A percentile compares a stretch with the other conserved stretches of the same genome.
Conservation (phyloP, 2,797 vertebrate species). For the Sebastes vulpes region DNA sequence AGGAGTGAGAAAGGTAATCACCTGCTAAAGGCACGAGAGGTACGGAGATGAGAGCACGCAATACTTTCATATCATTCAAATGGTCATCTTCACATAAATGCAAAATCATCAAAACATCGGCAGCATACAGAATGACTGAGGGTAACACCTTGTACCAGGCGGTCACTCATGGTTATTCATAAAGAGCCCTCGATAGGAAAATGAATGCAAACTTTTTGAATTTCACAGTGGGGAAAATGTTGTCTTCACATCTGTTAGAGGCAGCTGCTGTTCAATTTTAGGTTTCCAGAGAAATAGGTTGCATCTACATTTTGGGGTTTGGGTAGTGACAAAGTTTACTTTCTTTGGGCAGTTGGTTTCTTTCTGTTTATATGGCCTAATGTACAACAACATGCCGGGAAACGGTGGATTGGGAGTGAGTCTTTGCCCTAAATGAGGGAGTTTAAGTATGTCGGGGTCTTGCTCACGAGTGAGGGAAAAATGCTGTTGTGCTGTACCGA, state of each 20-base stretch:
- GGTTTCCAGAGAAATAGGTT: not conserved
- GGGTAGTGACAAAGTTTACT: not conserved
- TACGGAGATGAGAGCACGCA: conserved; percentile 49
- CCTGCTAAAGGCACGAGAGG: conserved; percentile 48
- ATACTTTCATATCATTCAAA: conserved; percentile 40
- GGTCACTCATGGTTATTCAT: conserved; percentile 22
- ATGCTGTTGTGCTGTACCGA: too few species aligned
- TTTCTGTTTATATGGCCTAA: not conserved
- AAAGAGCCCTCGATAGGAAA: conserved; percentile 7
- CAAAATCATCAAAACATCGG: conserved; percentile 35
- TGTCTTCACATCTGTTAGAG: not conserved
- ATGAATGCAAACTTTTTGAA: conserved; percentile 16
- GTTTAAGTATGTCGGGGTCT: not conserved
- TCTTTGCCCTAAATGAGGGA: too few species aligned
- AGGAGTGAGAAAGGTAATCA: conserved; percentile 66
- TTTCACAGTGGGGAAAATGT: not conserved
- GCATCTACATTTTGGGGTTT: not conserved
- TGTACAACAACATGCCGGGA: not conserved
- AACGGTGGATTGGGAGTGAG: not conserved
- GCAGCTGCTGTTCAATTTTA: conserved; percentile 7
- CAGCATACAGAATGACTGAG: conserved; percentile 21
- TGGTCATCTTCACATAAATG: conserved; percentile 31
- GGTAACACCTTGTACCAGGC: not conserved
- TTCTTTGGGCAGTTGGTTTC: not conserved
- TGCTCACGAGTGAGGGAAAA: not conserved